Percentiles rank a stretch among this genome's conserved stretches.
Evolutionary conservation across 1,140 invertebrate species (phyloP).

Genomic region (Leptonema lineaticorne): DNA sequence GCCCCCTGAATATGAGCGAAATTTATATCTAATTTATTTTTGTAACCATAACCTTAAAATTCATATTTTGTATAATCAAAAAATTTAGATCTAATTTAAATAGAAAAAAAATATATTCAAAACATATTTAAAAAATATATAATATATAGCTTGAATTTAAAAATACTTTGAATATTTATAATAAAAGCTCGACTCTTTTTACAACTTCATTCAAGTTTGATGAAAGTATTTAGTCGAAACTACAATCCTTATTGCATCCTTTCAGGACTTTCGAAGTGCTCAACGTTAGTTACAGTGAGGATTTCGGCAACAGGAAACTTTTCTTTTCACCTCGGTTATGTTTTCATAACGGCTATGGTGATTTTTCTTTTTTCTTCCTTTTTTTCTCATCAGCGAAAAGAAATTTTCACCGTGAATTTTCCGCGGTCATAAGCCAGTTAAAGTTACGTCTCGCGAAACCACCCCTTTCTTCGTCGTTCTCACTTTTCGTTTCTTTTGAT

Average conservation of each 20-base stretch:
- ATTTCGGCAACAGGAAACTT: neutral
- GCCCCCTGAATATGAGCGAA: neutral
- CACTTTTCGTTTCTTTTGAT: no score
- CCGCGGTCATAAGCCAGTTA: neutral
- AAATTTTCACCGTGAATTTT: neutral
- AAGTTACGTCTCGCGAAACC: neutral
- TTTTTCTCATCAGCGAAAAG: no score
- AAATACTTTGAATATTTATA: neutral
- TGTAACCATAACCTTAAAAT: neutral
- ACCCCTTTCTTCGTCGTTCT: no score
- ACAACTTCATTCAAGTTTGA: neutral
- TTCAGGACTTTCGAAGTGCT: neutral
- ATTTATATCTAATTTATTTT: neutral
- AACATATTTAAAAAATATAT: neutral
- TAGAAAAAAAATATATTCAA: neutral
- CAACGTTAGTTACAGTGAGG: conserved; percentile 3
- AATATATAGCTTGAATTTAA: neutral
- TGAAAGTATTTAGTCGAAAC: conserved; percentile 9
- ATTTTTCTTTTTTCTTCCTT: conserved; percentile 1
- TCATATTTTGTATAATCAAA: no score
- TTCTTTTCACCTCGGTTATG: neutral
- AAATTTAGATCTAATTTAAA: no score
- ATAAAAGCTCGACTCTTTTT: neutral
- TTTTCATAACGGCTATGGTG: no score
- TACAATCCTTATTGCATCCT: conserved; percentile 8